Evolutionary conservation across 2,888 invertebrate species (phyloP), one percentile per base, ranked within the genome.

Genomic region (Ormyrus pomaceus): DNA sequence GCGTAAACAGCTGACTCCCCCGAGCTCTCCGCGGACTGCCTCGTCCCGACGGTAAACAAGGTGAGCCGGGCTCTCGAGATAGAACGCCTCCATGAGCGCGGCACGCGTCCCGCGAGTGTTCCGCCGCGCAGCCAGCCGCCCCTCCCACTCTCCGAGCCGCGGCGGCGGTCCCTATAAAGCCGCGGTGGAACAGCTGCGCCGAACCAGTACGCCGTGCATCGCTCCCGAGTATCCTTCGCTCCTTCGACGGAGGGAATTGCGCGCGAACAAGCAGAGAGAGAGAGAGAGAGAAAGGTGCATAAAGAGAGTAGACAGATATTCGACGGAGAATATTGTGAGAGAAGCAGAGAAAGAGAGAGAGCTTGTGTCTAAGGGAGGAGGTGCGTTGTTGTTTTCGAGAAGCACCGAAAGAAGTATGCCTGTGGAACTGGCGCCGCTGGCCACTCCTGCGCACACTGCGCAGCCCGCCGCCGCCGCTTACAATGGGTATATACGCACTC

Each of bases 341-440:
- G 34, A 34, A 34, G 34, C 3, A 34, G 34, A 34, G 4, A 4
- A 4, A 34, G 34, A 0, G 34, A 34, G 34, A 4, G 34, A 34
- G 34, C 34, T 34, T 4, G 34, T 34, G 34, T 34, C 3, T 4
- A 34, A 4, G 34, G 4, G 34, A 61, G 8, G 8, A 34, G 34
- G 34, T 34, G 34, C 34, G 34, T 34, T 4, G 34, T 34, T 34
- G 34, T 4, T 34, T 34, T 34, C 0, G 79, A 72, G 34, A 75
- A 70, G 71, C 64, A 56, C 34, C 34, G 34, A 34, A 34, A 34
- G 34, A 34, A 34, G 34, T 34, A 89, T 89, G 89, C 89, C 89
- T 11, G 84, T 89, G 48, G 89, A 89, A 82, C 79, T 89, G 76
- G 88, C 85, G 66, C 70, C 87, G 19, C 82, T 86, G 34, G 72